phyloP scores from a whole-genome alignment of 2,888 invertebrate species.

The Diabrotica balteata region DNA sequence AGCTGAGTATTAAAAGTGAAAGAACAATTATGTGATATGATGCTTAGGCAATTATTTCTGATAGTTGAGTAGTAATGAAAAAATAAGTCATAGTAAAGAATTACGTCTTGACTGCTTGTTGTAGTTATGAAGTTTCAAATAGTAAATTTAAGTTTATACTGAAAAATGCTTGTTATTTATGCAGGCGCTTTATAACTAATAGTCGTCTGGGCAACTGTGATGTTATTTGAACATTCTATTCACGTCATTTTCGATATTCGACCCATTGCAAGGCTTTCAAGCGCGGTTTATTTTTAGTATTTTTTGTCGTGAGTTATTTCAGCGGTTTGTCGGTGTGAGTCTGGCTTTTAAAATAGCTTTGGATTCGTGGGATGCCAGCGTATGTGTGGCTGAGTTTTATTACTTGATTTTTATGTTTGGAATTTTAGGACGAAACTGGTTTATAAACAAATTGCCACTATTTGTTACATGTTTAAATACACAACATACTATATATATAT shows the following conservation, averaged over 20 bases:
- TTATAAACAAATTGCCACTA: conserved; percentile 12
- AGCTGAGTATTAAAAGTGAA: conserved; percentile 30
- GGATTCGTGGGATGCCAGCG: conserved; percentile 35
- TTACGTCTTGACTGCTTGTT: neutral
- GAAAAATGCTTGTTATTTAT: neutral
- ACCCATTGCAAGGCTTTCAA: conserved; percentile 32
- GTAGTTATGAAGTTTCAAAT: neutral
- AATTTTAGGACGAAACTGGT: conserved; percentile 14
- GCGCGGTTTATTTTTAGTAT: conserved; percentile 36
- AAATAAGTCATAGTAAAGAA: neutral
- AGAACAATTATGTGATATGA: conserved; percentile 32
- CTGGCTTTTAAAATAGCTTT: conserved; percentile 34
- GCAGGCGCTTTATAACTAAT: conserved; percentile 11
- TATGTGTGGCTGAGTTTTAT: conserved; percentile 31
- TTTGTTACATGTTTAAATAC: too few relatives aligned
- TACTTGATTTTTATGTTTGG: conserved; percentile 17
- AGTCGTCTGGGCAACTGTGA: conserved; percentile 41
- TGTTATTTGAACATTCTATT: conserved; percentile 43
- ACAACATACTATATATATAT: too few relatives aligned
- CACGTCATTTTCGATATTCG: conserved; percentile 42
- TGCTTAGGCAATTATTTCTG: conserved; percentile 25
- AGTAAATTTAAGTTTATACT: conserved; percentile 2
- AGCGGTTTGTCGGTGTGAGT: conserved; percentile 31
- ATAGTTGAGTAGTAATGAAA: neutral
- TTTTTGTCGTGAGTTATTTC: conserved; percentile 35